phyloP scores from a whole-genome alignment of 2,113 vertebrate genomes.

The Tragelaphus buxtoni region DNA sequence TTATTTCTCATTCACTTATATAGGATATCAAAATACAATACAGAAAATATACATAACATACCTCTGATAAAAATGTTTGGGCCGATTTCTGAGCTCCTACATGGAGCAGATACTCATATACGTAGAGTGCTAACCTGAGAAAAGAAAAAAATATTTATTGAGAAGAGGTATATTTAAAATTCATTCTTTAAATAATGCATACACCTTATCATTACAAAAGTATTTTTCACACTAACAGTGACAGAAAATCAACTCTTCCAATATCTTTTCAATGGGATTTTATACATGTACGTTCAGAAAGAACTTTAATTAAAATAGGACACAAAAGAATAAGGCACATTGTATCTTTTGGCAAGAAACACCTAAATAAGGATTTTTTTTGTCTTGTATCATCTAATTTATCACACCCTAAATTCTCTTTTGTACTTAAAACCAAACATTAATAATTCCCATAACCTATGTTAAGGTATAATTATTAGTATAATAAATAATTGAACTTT shows the following conservation, averaged over 20 bases:
- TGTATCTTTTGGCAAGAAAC: neutral
- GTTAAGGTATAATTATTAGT: conserved; percentile 10
- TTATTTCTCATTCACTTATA: conserved; percentile 37
- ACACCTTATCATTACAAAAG: conserved; percentile 19
- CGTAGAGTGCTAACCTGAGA: conserved; percentile 96
- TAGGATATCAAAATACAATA: neutral
- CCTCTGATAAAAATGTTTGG: conserved; percentile 99
- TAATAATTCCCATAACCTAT: neutral
- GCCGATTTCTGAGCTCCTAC: conserved; percentile 99
- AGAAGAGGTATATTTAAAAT: conserved; percentile 51
- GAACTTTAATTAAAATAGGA: conserved; percentile 25
- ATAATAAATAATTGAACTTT: conserved; percentile 7
- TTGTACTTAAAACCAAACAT: conserved; percentile 2
- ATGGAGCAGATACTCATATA: conserved; percentile 99
- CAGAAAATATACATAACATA: conserved; percentile 79
- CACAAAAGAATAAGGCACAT: neutral
- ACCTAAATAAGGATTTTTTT: neutral
- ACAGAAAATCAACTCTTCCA: conserved; percentile 17
- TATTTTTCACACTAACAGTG: neutral
- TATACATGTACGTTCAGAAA: conserved; percentile 6
- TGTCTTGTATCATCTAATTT: neutral
- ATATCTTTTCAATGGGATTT: neutral
- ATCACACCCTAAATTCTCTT: neutral
- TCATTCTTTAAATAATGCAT: conserved; percentile 32
- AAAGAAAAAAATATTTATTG: conserved; percentile 72